Percentiles rank a stretch among this genome's conserved stretches.
These are phyloP conservation scores for Scaptomyza polygonia DNA, from an alignment of 2,888 invertebrate species.

Conservation along the genomic window DNA sequence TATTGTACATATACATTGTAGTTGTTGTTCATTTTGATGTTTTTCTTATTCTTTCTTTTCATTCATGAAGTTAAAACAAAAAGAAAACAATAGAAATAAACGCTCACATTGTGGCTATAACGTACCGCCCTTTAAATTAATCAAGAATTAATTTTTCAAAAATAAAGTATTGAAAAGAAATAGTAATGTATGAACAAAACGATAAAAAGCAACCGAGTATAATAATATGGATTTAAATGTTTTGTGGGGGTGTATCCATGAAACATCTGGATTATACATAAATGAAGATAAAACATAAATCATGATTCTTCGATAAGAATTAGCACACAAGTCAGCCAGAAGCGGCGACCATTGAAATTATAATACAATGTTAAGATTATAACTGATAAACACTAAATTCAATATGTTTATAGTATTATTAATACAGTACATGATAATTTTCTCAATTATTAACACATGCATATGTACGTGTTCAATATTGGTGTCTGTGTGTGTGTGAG, in stretches of 20 bases:
- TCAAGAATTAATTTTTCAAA: slow-evolving; percentile 7
- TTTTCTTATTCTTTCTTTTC: slow-evolving; percentile 35
- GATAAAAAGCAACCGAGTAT: slow-evolving; percentile 30
- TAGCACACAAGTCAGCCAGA: slow-evolving; percentile 41
- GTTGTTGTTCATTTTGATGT: slow-evolving; percentile 37
- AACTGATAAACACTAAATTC: slow-evolving; percentile 44
- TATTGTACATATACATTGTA: slow-evolving; percentile 71
- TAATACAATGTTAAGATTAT: slow-evolving; percentile 43
- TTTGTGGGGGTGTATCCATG: slow-evolving; percentile 24
- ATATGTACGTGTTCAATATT: slow-evolving; percentile 26
- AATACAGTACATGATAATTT: slow-evolving; percentile 38
- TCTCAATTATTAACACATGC: slow-evolving; percentile 50
- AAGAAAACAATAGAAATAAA: slow-evolving; percentile 22
- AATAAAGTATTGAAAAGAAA: slow-evolving; percentile 20
- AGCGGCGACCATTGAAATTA: slow-evolving; percentile 32
- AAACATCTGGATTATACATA: slow-evolving; percentile 15
- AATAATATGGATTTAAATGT: slow-evolving; percentile 20
- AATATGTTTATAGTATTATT: slow-evolving; percentile 19
- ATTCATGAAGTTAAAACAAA: too few species aligned
- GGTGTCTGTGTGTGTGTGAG: slow-evolving; percentile 22
- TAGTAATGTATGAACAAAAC: slow-evolving; percentile 32
- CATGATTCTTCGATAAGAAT: slow-evolving; percentile 29
- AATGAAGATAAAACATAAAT: slow-evolving; percentile 44
- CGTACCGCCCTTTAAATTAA: slow-evolving; percentile 46
- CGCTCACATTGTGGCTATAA: slow-evolving; percentile 33